Evolutionary conservation across 2,113 vertebrate species (phyloP), one percentile per base, ranked within the genome.

Genomic region (Numida meleagris): DNA sequence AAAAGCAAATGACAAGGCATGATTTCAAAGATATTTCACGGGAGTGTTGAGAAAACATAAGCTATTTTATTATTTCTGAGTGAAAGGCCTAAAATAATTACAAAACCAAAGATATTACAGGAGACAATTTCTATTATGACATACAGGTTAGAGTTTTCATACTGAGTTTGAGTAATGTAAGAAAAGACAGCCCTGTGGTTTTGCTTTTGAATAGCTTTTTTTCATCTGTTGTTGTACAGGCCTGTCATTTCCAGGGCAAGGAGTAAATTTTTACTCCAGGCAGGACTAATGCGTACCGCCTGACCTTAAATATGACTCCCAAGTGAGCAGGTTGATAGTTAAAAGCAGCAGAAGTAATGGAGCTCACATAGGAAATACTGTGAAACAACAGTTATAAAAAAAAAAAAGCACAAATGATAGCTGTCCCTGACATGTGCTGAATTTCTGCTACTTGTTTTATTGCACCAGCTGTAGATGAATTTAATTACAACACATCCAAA

Each of bases 231-330:
- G 94, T 94, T 95, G 94, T 97, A 93, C 80, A 87, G 88, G 82
- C 87, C 89, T 97, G 96, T 96, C 91, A 89, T 95, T 97, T 96
- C 94, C 78, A 95, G 88, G 9, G 12, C 51, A 63, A 96, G 91
- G 82, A 96, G 91, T 90, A 97, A 91, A 96, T 96, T 96, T 96
- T 96, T 94, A 96, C 95, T 96, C n/a, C 48, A 95, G 94, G 90
- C 89, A 96, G 95, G 85, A 95, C 95, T 96, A 83, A 96, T 86
- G 71, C 95, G 57, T 92, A 91, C 85, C 75, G 87, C 59, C 91
- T 97, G 97, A 97, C 95, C 97, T 97, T 97, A 95, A 93, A 93
- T 88, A 94, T 72, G 92, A 96, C 93, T 98, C 93, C 84, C 90
- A 91, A 71, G 92, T 89, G 95, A 95, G 91, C 75, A 94, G 83